These are phyloP conservation scores for Pseudopipra pipra DNA, from an alignment of 2,113 vertebrate genomes.

Conservation along the genomic window DNA sequence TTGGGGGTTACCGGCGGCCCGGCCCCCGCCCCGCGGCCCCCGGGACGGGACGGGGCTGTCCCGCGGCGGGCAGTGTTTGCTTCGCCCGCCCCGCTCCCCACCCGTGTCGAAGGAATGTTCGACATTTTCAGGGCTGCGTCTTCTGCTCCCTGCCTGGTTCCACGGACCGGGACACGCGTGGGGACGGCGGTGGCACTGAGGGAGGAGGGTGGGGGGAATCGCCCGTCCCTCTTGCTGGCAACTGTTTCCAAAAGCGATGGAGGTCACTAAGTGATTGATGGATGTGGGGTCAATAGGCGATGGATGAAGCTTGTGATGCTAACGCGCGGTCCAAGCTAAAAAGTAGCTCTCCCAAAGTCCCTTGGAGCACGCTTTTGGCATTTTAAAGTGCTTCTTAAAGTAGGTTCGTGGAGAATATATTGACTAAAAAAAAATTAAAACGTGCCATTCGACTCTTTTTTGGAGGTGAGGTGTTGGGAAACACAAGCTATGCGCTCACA, in stretches of 20 bases:
- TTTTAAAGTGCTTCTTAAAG: background rate
- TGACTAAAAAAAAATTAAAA: background rate
- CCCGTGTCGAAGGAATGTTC: too few species aligned
- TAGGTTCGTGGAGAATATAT: background rate
- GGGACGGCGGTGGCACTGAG: background rate
- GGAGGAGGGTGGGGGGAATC: background rate
- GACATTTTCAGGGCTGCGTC: too few species aligned
- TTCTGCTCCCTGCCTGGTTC: background rate
- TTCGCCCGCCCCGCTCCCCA: background rate
- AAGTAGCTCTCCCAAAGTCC: too few species aligned
- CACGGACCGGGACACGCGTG: background rate
- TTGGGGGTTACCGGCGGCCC: background rate
- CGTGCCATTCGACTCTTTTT: fast-evolving
- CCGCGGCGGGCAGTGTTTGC: background rate
- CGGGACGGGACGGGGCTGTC: background rate
- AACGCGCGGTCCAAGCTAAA: fast-evolving
- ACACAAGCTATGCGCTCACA: fast-evolving
- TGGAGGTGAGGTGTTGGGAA: background rate
- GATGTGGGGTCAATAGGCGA: fast-evolving
- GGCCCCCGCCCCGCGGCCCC: background rate
- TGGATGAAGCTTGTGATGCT: background rate
- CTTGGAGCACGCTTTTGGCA: fast-evolving
- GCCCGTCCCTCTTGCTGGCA: background rate
- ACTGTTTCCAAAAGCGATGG: background rate
- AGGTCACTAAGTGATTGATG: fast-evolving